phyloP scores from a whole-genome alignment of 2,888 invertebrate species.

The Oscheius sp. region DNA sequence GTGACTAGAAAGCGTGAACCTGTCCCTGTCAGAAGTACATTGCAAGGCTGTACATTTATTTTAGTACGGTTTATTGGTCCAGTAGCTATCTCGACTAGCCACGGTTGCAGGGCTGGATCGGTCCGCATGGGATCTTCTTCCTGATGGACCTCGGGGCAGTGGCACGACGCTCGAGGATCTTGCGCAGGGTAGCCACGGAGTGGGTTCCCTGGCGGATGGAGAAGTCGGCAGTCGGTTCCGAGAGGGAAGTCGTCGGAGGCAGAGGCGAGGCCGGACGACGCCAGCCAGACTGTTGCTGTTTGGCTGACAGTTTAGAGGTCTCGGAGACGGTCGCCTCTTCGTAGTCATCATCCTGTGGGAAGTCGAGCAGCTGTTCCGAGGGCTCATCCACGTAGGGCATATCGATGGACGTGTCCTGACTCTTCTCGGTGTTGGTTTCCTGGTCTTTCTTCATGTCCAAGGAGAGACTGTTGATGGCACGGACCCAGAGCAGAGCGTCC shows the following conservation, averaged over 20 bases:
- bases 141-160: background rate
- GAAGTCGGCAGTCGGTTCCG: background rate
- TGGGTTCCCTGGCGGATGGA: slow-evolving; percentile 18
- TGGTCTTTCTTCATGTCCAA: background rate
- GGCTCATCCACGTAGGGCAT: too few relatives aligned
- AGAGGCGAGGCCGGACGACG: slow-evolving; percentile 22
- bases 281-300: slow-evolving; percentile 2
- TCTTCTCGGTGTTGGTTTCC: background rate
- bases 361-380: background rate
- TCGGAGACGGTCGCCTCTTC: background rate
- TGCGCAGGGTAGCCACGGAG: slow-evolving; percentile 27
- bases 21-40: too few relatives aligned
- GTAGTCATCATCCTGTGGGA: background rate
- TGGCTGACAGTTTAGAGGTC: background rate
- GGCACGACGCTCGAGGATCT: slow-evolving; percentile 15
- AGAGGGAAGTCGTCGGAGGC: slow-evolving; percentile 6
- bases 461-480: background rate
- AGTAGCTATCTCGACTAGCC: slow-evolving; percentile 3
- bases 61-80: slow-evolving; percentile 14
- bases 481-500: slow-evolving; percentile 10
- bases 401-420: too few relatives aligned
- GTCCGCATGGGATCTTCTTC: background rate
- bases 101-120: background rate
- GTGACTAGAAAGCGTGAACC: too few relatives aligned
- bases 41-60: slow-evolving; percentile 20